A percentile compares a stretch with the other conserved stretches of the same genome.
phyloP scores from a whole-genome alignment of 2,888 invertebrate species.

The Chromoteleia sp. region DNA sequence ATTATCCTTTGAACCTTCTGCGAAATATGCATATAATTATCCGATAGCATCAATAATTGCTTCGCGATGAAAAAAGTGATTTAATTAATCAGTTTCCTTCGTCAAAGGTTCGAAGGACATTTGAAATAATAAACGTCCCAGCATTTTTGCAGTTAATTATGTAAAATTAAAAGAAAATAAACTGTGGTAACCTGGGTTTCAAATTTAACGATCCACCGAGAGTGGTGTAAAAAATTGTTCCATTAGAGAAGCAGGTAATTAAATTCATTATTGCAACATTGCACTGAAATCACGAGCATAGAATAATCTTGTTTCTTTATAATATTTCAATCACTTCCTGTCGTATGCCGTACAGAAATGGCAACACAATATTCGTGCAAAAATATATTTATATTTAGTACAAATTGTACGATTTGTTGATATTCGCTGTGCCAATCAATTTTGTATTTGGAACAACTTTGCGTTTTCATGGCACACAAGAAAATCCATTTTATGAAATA shows the following conservation, averaged over 20 bases:
- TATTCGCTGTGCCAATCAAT: no score
- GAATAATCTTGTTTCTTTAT: not conserved
- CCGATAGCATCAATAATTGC: constrained; percentile 45
- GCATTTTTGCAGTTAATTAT: not conserved
- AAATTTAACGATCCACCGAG: constrained; percentile 15
- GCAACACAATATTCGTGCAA: no score
- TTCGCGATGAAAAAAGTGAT: constrained; percentile 22
- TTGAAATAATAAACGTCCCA: not conserved
- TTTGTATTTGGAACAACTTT: no score
- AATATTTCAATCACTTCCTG: no score
- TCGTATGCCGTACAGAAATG: no score
- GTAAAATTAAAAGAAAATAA: not conserved
- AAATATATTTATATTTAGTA: constrained; percentile 3
- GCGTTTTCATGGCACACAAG: not conserved
- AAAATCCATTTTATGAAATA: constrained; percentile 1
- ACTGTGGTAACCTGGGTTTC: not conserved
- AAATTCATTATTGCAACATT: constrained; percentile 15
- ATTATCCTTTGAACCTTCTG: constrained; percentile 48
- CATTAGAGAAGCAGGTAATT: constrained; percentile 11
- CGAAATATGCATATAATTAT: constrained; percentile 51
- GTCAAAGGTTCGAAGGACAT: constrained; percentile 1
- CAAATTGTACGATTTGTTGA: no score
- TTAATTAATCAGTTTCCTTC: constrained; percentile 45
- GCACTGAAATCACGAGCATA: constrained; percentile 4
- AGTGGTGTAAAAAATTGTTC: constrained; percentile 18